phyloP scores from a whole-genome alignment of 1,140 invertebrate genomes.

The Dendroctonus valens region DNA sequence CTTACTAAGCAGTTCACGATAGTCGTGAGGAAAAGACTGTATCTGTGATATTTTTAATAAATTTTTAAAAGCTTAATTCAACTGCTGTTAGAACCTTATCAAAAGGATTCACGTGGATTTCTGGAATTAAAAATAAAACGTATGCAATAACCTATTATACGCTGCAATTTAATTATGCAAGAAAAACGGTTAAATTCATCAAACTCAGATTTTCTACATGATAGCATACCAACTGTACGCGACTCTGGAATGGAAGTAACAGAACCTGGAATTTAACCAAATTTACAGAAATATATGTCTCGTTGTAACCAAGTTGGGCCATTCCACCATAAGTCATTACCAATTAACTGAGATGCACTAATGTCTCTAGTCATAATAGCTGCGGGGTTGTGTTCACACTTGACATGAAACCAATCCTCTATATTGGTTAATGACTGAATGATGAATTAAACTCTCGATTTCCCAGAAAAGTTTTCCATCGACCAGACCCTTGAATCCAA shows the following conservation, averaged over 20 bases:
- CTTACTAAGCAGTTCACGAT: neutral
- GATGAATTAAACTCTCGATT: slow-evolving; percentile 48
- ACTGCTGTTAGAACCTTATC: neutral
- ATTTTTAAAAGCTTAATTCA: neutral
- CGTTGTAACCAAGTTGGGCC: slow-evolving; percentile 29
- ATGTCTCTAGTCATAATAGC: slow-evolving; percentile 46
- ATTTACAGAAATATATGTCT: neutral
- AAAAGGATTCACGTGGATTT: neutral
- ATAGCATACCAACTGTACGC: neutral
- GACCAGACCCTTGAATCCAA: slow-evolving; percentile 46
- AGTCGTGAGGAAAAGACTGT: neutral
- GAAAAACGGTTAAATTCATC: neutral
- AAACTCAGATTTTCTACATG: neutral
- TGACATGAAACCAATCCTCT: slow-evolving; percentile 50
- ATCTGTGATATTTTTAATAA: neutral
- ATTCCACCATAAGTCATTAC: slow-evolving; percentile 33
- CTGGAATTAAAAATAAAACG: neutral
- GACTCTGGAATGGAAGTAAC: neutral
- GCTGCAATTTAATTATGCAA: neutral
- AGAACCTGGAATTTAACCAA: neutral
- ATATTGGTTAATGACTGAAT: slow-evolving; percentile 39
- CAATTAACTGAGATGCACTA: slow-evolving; percentile 8
- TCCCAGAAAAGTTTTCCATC: slow-evolving; percentile 46
- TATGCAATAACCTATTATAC: neutral
- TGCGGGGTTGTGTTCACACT: slow-evolving; percentile 45